These are phyloP conservation scores for Hiodon alosoides DNA, from an alignment of 2,113 vertebrate species.

Conservation along the genomic window DNA sequence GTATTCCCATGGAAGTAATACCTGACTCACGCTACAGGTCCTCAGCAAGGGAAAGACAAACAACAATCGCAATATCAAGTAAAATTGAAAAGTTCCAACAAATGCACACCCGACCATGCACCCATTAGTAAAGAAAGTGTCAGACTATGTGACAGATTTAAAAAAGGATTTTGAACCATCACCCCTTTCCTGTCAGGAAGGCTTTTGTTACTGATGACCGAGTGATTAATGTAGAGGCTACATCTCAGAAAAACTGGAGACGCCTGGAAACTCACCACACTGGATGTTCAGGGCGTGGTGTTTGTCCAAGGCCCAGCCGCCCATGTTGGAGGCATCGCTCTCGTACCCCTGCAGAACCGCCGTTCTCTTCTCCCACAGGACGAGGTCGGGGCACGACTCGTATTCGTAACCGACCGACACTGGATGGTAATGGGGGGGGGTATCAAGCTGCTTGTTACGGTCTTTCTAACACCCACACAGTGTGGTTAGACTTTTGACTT, in stretches of 20 bases:
- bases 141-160: no score
- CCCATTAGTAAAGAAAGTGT: no score
- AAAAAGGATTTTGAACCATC: no score
- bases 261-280: slow-evolving; percentile 70
- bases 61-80: no score
- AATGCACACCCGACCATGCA: no score
- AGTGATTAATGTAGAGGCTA: no score
- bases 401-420: slow-evolving; percentile 97
- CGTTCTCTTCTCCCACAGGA: slow-evolving; percentile 96
- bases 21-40: background rate
- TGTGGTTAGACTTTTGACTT: no score
- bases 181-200: no score
- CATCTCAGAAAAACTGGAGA: background rate
- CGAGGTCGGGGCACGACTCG: slow-evolving; percentile 92
- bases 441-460: background rate
- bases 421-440: slow-evolving; percentile 33
- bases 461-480: background rate
- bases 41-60: no score
- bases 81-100: no score
- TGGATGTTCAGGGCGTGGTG: slow-evolving; percentile 95
- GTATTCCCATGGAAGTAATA: background rate
- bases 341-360: slow-evolving; percentile 91
- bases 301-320: slow-evolving; percentile 90
- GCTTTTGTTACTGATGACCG: no score
- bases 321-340: slow-evolving; percentile 86